Base-by-base conservation (phyloP, 2,113 vertebrate genomes). In the Toxotes chatareus region DNA sequence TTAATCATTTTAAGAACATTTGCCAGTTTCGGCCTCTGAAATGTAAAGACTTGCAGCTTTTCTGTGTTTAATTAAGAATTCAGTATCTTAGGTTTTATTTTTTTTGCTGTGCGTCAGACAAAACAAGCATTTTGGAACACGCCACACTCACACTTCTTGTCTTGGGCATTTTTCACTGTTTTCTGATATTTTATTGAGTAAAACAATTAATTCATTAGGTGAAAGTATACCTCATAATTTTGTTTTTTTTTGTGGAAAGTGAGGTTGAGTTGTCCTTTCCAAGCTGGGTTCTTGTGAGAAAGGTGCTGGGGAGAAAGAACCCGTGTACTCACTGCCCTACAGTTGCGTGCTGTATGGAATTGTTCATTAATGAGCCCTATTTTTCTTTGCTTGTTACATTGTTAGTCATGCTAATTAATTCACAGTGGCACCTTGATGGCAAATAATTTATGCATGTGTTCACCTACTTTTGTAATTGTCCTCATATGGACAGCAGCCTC, bases 341-440 rank as follows among this genome's bases (percentile, higher is more conserved):
- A 70, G 55, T 34, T 68, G 53, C 2, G 51, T n/a, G 14, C 34
- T 40, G 10, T 75, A 10, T 71, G 3, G 1, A 80, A 2, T 57
- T 11, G 53, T 65, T 63, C 70, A 67, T 82, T 84, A 82, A 83
- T 76, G 72, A 74, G 67, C 44, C 44, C 60, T 16, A 0, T 72
- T 10, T 73, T 53, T 64, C 78, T 23, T n/a, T 3, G 72, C 68
- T 83, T 73, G 83, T 80, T 53, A 56, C 53, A 11, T 27, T 56
- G 77, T 84, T 83, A 64, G 56, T 82, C 71, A 53, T 64, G 60
- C 60, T 87, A 88, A 91, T 88, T 23, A 77, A 84, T 73, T 82
- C 84, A 59, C 67, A 16, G 64, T 67, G 55, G 31, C 73, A 79
- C 85, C 81, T 82, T 83, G 69, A 73, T 80, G 75, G 83, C 70